Evolutionary conservation across 2,113 vertebrate genomes (phyloP), one percentile per base, ranked within the genome.

Genomic region (Urocitellus parryii): DNA sequence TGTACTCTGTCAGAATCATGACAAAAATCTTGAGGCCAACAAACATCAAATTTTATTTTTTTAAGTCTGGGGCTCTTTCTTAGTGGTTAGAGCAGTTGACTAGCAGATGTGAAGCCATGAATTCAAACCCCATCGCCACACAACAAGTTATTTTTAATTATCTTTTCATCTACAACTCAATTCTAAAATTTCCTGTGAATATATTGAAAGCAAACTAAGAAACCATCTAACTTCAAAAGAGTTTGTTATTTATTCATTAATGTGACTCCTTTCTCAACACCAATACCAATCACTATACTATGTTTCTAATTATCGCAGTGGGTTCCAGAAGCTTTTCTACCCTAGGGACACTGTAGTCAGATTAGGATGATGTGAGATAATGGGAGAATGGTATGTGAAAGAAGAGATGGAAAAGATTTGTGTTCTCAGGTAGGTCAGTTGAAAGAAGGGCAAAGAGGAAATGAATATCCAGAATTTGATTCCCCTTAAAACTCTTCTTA

Each of bases 401-500:
- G 76, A 89, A 92, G 37, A 92, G 22, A 29, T 82, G 27, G 39
- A 79, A 67, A 93, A 63, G 9, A 25, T 42, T 4, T 51, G 17
- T 88, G 89, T 83, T 34, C 29, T 93, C 9, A 16, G 32, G 24
- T 20, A 88, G 45, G 61, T 79, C 51, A 96, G 6, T 68, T 83
- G 63, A 80, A 92, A 92, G 29, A 92, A 92, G 29, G 74, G 24
- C 45, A 53, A 80, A 81, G 9, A 32, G 45, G 94, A 97, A 91
- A 0, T 63, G 80, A 85, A 77, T 70, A 77, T 48, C 32, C 32
- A 63, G 25, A 91, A 81, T 77, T 17, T 56, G 27, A 89, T 81
- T 70, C 10, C 10, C 48, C 14, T 74, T 80, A 56, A 91, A 74
- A 83, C 18, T 58, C 17, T 73, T 76, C 29, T 65, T 90, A 53